phyloP scores from a whole-genome alignment of 1,140 invertebrate species.

The Ridgeia piscesae region DNA sequence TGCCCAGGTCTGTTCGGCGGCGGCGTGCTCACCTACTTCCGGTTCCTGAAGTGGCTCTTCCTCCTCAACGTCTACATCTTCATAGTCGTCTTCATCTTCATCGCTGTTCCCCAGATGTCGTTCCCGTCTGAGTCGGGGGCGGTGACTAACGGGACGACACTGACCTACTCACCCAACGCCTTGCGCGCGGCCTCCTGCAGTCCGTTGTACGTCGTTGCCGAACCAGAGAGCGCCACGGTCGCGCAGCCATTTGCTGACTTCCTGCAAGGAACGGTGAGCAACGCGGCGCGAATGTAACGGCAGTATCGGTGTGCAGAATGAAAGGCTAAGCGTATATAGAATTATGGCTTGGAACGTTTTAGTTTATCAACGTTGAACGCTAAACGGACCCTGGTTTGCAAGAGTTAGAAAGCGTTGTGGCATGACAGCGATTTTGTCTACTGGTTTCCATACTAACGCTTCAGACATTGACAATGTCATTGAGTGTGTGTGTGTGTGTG shows the following conservation, averaged over 20 bases:
- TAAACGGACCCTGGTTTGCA: no score
- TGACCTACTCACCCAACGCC: neutral
- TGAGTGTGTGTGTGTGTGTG: no score
- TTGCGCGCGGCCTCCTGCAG: neutral
- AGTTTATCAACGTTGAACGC: no score
- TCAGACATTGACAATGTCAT: no score
- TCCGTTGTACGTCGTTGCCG: neutral
- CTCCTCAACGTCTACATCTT: slow-evolving; percentile 65
- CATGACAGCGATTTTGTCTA: no score
- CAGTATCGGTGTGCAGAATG: no score
- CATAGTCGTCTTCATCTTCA: slow-evolving; percentile 50
- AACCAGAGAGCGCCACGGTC: neutral
- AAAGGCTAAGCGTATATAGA: no score
- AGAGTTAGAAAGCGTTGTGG: no score
- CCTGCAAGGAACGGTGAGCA: slow-evolving; percentile 29
- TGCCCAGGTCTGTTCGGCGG: slow-evolving; percentile 72
- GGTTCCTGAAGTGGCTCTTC: slow-evolving; percentile 73
- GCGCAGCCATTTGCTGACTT: slow-evolving; percentile 20
- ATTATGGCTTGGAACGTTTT: no score
- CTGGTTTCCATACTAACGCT: no score
- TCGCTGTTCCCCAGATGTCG: slow-evolving; percentile 7
- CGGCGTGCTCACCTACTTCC: slow-evolving; percentile 73
- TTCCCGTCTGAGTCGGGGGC: neutral
- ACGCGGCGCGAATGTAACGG: no score
- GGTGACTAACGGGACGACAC: neutral